Evolutionary conservation across 2,888 invertebrate genomes (phyloP).

Genomic region (Pyrrhia umbra): DNA sequence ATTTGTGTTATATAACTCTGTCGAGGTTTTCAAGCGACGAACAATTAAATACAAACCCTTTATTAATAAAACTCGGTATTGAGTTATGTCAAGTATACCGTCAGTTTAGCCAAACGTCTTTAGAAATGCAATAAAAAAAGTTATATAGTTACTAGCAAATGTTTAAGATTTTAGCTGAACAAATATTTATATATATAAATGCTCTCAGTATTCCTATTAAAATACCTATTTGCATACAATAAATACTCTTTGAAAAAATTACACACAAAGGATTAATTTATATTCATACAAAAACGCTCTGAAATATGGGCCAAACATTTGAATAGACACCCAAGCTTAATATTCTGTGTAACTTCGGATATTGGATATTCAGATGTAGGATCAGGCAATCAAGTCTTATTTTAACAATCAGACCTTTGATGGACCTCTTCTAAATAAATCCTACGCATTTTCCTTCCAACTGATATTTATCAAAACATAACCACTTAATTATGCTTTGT

Average conservation of each 20-base stretch:
- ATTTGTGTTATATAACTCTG: slow-evolving; percentile 28
- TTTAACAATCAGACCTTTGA: slow-evolving; percentile 31
- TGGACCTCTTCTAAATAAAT: slow-evolving; percentile 22
- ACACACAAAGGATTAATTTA: slow-evolving; percentile 26
- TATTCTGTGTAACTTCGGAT: slow-evolving; percentile 33
- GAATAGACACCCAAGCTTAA: slow-evolving; percentile 16
- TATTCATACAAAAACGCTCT: slow-evolving; percentile 11
- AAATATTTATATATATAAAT: no score
- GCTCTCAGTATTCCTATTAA: neutral
- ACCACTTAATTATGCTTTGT: neutral
- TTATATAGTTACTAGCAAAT: neutral
- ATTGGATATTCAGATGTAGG: slow-evolving; percentile 41
- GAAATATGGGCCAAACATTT: slow-evolving; percentile 20
- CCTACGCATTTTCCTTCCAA: neutral
- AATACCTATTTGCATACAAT: neutral
- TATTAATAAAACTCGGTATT: neutral
- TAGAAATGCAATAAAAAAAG: neutral
- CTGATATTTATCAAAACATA: neutral
- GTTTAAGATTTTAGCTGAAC: neutral
- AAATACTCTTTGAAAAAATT: neutral
- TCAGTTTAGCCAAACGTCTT: neutral
- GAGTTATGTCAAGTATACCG: neutral
- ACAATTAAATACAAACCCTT: slow-evolving; percentile 12
- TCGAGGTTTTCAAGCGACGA: slow-evolving; percentile 22
- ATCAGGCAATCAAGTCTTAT: slow-evolving; percentile 40